A percentile compares a stretch with the other conserved stretches of the same genome.
phyloP scores from a whole-genome alignment of 2,888 invertebrate genomes.

The Alcis repandata region DNA sequence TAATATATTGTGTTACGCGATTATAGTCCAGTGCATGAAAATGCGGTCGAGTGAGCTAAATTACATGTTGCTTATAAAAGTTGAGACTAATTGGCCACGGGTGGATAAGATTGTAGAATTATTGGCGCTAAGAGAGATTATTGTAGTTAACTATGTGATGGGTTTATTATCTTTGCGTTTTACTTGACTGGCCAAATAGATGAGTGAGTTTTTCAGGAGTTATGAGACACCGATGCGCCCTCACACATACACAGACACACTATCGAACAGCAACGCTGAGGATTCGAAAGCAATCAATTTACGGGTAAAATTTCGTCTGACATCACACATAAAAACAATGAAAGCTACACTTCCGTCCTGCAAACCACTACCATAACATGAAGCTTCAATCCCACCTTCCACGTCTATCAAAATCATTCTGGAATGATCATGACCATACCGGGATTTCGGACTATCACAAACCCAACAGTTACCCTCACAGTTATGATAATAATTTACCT shows the following conservation, averaged over 20 bases:
- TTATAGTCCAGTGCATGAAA: constrained; percentile 63
- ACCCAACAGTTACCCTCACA: neutral
- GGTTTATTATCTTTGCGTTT: neutral
- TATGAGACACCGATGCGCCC: too few relatives aligned
- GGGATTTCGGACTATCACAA: too few relatives aligned
- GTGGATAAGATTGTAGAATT: constrained; percentile 35
- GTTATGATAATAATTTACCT: too few relatives aligned
- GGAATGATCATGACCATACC: too few relatives aligned
- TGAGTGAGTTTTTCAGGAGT: neutral
- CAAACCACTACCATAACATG: neutral
- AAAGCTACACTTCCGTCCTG: neutral
- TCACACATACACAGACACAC: too few relatives aligned
- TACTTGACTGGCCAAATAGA: neutral
- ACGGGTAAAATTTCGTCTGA: too few relatives aligned
- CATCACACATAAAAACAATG: neutral
- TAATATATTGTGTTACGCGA: constrained; percentile 58
- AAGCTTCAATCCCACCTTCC: neutral
- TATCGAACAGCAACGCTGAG: too few relatives aligned
- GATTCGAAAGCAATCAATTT: too few relatives aligned
- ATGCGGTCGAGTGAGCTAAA: constrained; percentile 61
- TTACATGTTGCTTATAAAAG: constrained; percentile 61
- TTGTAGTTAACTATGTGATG: constrained; percentile 8
- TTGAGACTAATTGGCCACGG: constrained; percentile 50
- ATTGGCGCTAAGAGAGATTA: constrained; percentile 25
- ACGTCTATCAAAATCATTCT: neutral